Conservation (phyloP, 2,797 vertebrate species). For the Falco biarmicus region DNA sequence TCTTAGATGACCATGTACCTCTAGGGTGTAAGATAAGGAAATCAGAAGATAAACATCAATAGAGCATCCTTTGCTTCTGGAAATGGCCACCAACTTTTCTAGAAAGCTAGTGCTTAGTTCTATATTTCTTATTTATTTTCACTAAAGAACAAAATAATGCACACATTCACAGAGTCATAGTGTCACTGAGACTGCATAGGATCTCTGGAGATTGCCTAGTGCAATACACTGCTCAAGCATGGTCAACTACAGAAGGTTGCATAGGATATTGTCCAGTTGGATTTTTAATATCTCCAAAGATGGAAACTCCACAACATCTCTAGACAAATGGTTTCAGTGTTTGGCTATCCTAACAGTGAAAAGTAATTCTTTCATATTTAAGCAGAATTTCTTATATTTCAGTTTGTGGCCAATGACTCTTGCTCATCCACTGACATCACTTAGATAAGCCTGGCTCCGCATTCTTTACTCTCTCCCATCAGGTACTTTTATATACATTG, state of each 20-base stretch:
- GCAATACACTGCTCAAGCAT: neutral
- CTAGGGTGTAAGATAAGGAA: neutral
- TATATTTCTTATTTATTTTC: neutral
- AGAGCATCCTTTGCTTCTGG: neutral
- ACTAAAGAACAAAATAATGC: neutral
- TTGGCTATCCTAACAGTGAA: neutral
- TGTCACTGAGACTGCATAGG: neutral
- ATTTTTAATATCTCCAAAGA: neutral
- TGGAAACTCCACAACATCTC: neutral
- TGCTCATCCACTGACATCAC: neutral
- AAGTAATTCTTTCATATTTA: neutral
- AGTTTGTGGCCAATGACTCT: neutral
- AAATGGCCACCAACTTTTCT: neutral
- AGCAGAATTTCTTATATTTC: neutral
- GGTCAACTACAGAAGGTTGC: neutral
- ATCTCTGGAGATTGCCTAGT: neutral
- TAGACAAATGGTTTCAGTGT: neutral
- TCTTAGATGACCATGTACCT: neutral
- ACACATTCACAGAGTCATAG: neutral
- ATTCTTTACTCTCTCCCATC: neutral
- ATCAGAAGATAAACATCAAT: neutral
- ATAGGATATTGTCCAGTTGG: neutral
- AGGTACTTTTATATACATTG: too few species aligned
- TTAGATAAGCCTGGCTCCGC: neutral
- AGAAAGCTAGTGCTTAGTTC: neutral